These are phyloP conservation scores for Triops longicaudatus DNA, from an alignment of 1,140 invertebrate genomes.

Conservation along the genomic window DNA sequence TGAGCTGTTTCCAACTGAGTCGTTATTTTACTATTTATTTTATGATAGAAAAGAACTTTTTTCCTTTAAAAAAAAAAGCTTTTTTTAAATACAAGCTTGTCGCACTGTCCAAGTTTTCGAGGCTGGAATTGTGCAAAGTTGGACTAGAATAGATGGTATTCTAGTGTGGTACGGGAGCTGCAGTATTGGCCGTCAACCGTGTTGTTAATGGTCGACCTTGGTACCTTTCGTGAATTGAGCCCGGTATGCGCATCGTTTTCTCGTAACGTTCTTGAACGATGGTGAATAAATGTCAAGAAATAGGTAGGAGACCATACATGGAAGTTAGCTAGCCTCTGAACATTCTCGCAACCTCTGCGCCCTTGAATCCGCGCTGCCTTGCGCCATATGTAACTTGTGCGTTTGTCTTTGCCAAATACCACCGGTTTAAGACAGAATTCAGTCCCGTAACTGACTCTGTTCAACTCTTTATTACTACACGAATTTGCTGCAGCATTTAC, in stretches of 20 bases:
- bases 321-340: neutral
- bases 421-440: neutral
- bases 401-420: neutral
- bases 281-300: neutral
- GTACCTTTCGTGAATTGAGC: neutral
- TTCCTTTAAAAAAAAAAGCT: no score
- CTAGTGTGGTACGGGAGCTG: neutral
- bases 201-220: neutral
- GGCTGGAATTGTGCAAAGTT: neutral
- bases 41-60: no score
- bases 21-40: no score
- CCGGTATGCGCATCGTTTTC: slow-evolving; percentile 2
- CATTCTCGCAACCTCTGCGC: neutral
- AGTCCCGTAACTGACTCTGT: neutral
- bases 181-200: neutral
- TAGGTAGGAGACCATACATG: neutral
- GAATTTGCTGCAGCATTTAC: neutral
- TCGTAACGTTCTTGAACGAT: neutral
- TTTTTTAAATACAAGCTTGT: no score
- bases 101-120: neutral
- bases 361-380: neutral
- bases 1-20: no score
- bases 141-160: neutral
- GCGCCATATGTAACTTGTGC: neutral
- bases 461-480: neutral